Evolutionary conservation across 2,888 invertebrate species (phyloP).

Genomic region (Drosophila prolongata): DNA sequence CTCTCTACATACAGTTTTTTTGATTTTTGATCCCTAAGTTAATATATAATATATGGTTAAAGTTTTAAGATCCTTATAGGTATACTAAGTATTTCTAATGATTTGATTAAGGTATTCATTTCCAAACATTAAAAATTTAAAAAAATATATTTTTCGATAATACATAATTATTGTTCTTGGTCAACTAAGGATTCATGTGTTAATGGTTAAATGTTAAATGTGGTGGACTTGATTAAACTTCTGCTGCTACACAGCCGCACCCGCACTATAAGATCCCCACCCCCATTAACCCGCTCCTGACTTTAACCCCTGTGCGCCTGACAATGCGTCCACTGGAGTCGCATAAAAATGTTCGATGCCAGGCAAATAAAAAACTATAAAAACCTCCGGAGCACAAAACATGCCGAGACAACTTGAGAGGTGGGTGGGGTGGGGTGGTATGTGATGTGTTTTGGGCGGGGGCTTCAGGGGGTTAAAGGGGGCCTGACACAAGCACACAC

Average conservation of each 20-base stretch:
- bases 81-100: no score
- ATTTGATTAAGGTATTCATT: no score
- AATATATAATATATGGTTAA: no score
- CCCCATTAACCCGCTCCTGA: slow-evolving; percentile 4
- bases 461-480: slow-evolving; percentile 5
- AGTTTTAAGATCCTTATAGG: no score
- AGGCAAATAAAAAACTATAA: slow-evolving; percentile 33
- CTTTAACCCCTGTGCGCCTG: slow-evolving; percentile 35
- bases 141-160: no score
- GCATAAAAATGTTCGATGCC: slow-evolving; percentile 49
- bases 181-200: not conserved
- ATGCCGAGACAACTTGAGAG: slow-evolving; percentile 21
- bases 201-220: not conserved
- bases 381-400: slow-evolving; percentile 21
- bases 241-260: slow-evolving; percentile 4
- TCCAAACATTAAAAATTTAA: no score
- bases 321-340: slow-evolving; percentile 41
- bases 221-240: not conserved
- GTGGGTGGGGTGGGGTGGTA: not conserved
- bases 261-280: slow-evolving; percentile 3
- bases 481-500: slow-evolving; percentile 29
- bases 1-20: no score
- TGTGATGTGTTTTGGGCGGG: not conserved
- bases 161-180: not conserved
- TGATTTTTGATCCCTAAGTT: no score